Evolutionary conservation across 2,113 vertebrate genomes (phyloP).

Genomic region (Entosphenus tridentatus): DNA sequence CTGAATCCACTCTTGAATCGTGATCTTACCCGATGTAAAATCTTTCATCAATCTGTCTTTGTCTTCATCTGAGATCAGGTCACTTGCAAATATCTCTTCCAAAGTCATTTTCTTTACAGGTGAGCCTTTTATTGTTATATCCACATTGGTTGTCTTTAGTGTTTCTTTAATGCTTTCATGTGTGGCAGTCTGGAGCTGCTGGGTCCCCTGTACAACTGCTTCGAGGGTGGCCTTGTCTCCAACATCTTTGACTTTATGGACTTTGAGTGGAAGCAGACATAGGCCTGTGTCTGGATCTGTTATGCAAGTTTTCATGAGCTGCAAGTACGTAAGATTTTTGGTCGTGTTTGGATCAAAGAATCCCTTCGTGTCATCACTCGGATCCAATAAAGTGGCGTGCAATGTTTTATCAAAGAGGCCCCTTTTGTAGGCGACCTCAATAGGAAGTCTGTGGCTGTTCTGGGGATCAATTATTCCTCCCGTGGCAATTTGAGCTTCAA

Average conservation of each 20-base stretch:
- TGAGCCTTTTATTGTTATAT: no score
- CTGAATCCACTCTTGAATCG: no score
- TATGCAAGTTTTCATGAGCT: constrained; percentile 29
- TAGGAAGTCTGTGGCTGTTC: constrained; percentile 34
- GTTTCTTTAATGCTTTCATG: no score
- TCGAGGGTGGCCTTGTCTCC: neutral
- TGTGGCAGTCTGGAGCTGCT: no score
- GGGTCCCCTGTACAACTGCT: neutral
- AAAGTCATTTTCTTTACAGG: no score
- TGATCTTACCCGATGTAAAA: no score
- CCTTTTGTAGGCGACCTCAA: constrained; percentile 38
- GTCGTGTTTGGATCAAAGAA: constrained; percentile 43
- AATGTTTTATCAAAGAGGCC: constrained; percentile 53
- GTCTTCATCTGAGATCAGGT: no score
- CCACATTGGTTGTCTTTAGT: no score
- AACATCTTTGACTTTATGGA: neutral
- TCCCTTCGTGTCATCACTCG: constrained; percentile 40
- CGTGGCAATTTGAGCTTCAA: constrained; percentile 37
- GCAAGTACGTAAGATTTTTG: constrained; percentile 39
- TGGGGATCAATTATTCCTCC: constrained; percentile 47
- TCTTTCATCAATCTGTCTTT: no score
- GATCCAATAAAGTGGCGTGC: constrained; percentile 32
- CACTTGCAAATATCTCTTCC: constrained; percentile 10
- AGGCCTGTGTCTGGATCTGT: constrained; percentile 18
- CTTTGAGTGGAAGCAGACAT: constrained; percentile 23